These are phyloP conservation scores for Volucella inanis DNA, from an alignment of 2,888 invertebrate species.

Conservation along the genomic window DNA sequence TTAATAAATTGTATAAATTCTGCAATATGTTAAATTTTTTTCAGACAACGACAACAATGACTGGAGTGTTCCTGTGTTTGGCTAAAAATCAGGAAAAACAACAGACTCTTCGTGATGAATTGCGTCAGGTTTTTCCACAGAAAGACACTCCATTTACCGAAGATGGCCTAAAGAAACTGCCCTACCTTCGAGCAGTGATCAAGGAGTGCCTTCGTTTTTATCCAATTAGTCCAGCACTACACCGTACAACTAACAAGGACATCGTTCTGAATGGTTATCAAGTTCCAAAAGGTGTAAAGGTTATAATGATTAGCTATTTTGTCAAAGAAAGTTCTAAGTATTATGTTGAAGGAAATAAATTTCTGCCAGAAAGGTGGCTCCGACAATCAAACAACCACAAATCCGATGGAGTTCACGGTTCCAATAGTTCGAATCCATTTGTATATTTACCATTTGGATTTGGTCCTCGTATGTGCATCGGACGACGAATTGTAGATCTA, in stretches of 20 bases:
- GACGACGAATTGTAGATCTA: slow-evolving; percentile 88
- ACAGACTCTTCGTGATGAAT: slow-evolving; percentile 86
- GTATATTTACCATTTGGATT: slow-evolving; percentile 86
- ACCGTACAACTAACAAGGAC: slow-evolving; percentile 84
- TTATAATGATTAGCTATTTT: slow-evolving; percentile 87
- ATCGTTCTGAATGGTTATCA: slow-evolving; percentile 86
- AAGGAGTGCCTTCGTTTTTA: slow-evolving; percentile 88
- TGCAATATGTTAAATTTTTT: slow-evolving; percentile 76
- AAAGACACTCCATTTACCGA: slow-evolving; percentile 83
- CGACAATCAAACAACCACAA: background rate
- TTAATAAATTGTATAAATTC: too few relatives aligned
- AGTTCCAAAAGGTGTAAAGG: slow-evolving; percentile 87
- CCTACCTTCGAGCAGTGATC: slow-evolving; percentile 88
- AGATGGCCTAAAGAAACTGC: slow-evolving; percentile 83
- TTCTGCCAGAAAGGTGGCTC: slow-evolving; percentile 35
- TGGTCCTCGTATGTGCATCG: slow-evolving; percentile 88
- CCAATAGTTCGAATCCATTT: slow-evolving; percentile 1
- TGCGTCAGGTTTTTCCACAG: slow-evolving; percentile 82
- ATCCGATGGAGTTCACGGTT: background rate
- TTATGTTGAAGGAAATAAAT: slow-evolving; percentile 84
- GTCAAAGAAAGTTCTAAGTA: slow-evolving; percentile 84
- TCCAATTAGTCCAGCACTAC: slow-evolving; percentile 85
- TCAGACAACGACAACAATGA: slow-evolving; percentile 79
- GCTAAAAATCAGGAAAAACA: slow-evolving; percentile 87
- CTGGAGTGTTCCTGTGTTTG: slow-evolving; percentile 80